Percentiles rank a stretch among this genome's conserved stretches.
Evolutionary conservation across 2,888 invertebrate species (phyloP).

Genomic region (Lypha dubia): DNA sequence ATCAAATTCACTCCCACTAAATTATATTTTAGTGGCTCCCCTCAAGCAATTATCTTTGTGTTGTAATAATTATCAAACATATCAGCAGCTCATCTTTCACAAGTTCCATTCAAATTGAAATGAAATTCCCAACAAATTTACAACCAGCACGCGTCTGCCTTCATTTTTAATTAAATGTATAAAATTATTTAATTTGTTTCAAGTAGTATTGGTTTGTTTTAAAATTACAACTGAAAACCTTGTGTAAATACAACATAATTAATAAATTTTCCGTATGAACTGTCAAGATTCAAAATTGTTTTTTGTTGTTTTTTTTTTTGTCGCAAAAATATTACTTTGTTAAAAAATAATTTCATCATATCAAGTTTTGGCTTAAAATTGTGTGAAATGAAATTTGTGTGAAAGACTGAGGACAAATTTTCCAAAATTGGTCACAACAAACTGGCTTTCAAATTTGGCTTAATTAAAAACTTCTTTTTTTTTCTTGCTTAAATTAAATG

Average conservation of each 20-base stretch:
- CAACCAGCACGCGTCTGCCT: constrained; percentile 55
- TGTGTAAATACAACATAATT: constrained; percentile 40
- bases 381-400: background rate
- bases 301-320: background rate
- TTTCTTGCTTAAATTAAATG: constrained; percentile 8
- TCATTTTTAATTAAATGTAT: constrained; percentile 39
- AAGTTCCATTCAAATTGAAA: constrained; percentile 24
- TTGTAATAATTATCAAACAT: constrained; percentile 33
- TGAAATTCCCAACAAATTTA: constrained; percentile 14
- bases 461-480: background rate
- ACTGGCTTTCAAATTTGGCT: constrained; percentile 22
- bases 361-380: background rate
- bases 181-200: constrained; percentile 1
- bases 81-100: constrained; percentile 35
- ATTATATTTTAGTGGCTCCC: constrained; percentile 1
- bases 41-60: constrained; percentile 11
- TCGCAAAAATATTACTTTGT: background rate
- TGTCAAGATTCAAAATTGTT: background rate
- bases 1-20: constrained; percentile 44
- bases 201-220: constrained; percentile 7
- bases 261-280: constrained; percentile 6
- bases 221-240: constrained; percentile 5
- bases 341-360: constrained; percentile 27
- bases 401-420: background rate
- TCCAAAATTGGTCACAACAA: constrained; percentile 54